These are phyloP conservation scores for Ormyrus thymus DNA, from an alignment of 2,888 invertebrate species.

Conservation along the genomic window DNA sequence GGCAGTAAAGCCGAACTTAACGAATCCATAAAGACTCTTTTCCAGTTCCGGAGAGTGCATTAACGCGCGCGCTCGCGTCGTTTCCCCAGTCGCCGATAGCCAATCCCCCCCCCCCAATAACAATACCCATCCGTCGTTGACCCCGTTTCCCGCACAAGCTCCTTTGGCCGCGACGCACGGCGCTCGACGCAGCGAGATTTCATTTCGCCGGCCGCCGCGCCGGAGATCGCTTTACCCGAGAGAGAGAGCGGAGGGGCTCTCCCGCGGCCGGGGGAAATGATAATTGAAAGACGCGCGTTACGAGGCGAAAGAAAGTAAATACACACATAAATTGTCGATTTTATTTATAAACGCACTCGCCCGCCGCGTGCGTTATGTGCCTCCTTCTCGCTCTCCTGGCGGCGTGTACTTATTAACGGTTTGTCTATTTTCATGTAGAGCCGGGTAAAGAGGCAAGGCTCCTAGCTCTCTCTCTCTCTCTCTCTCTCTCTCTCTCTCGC, in stretches of 20 bases:
- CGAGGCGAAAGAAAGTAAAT: slow-evolving; percentile 17
- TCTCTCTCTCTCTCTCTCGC: slow-evolving; percentile 3
- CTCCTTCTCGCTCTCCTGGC: too few relatives aligned
- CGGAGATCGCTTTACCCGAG: too few relatives aligned
- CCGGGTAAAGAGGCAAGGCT: slow-evolving; percentile 5
- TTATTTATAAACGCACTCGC: slow-evolving; percentile 26
- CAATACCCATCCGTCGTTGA: background rate
- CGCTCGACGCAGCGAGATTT: background rate
- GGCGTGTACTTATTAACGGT: slow-evolving; percentile 51
- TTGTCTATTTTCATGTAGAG: slow-evolving; percentile 54
- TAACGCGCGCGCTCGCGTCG: too few relatives aligned
- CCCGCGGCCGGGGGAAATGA: slow-evolving; percentile 17
- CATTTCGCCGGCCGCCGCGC: background rate
- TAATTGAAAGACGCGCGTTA: slow-evolving; percentile 34
- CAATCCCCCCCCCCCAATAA: background rate
- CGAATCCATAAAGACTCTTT: too few relatives aligned
- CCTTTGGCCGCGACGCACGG: background rate
- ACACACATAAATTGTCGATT: slow-evolving; percentile 34
- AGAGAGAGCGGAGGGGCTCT: background rate
- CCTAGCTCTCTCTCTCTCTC: slow-evolving; percentile 9
- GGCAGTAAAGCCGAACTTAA: too few relatives aligned
- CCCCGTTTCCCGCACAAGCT: background rate
- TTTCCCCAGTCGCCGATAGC: background rate
- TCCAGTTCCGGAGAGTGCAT: too few relatives aligned
- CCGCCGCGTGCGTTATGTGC: slow-evolving; percentile 18